Conservation (phyloP, 1,140 invertebrate genomes). For the Ylistrum balloti region DNA sequence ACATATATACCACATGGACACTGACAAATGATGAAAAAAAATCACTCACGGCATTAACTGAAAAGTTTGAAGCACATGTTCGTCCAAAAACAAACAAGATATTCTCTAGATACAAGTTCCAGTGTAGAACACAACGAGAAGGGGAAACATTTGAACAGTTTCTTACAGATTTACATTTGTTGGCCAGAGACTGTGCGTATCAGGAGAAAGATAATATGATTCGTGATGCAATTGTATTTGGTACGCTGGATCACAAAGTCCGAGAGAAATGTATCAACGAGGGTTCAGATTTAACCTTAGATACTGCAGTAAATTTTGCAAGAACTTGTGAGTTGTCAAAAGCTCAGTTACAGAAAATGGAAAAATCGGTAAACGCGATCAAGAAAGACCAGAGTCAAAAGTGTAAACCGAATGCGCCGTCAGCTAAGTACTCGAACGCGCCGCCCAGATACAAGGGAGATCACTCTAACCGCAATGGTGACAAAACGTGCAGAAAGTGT, state of each 20-base stretch:
- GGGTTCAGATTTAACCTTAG: slow-evolving; percentile 52
- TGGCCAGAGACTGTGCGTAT: not conserved
- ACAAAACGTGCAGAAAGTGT: no score
- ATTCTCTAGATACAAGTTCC: slow-evolving; percentile 27
- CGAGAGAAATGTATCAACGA: slow-evolving; percentile 52
- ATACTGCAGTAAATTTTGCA: slow-evolving; percentile 50
- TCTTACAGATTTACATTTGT: not conserved
- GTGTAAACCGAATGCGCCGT: no score
- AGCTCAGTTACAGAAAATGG: no score
- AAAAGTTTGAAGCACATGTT: no score
- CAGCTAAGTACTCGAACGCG: no score
- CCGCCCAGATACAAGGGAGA: not conserved
- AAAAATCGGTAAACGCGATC: no score
- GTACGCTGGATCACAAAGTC: slow-evolving; percentile 50
- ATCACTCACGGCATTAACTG: no score
- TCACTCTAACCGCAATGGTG: no score
- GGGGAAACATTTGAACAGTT: slow-evolving; percentile 45
- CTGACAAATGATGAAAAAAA: no score
- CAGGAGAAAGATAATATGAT: slow-evolving; percentile 51
- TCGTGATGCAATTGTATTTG: slow-evolving; percentile 58
- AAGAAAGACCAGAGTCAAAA: no score
- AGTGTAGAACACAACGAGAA: slow-evolving; percentile 27
- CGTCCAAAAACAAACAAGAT: slow-evolving; percentile 12
- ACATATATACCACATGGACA: no score
- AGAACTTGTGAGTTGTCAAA: slow-evolving; percentile 50